phyloP scores from a whole-genome alignment of 2,888 invertebrate species.

The Drosophila mettleri region DNA sequence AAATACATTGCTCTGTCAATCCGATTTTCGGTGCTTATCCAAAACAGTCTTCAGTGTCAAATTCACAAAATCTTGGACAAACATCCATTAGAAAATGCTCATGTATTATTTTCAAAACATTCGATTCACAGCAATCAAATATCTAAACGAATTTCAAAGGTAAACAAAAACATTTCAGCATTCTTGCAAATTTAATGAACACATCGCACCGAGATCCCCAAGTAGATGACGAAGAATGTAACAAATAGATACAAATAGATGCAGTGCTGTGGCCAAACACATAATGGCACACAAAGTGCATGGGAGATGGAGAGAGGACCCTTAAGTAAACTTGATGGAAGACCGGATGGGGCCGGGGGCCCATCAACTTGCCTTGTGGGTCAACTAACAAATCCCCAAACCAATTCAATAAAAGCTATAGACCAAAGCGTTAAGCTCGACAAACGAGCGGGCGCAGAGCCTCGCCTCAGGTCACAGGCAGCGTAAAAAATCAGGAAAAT shows the following conservation, averaged over 20 bases:
- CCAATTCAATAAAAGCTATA: conserved; percentile 80
- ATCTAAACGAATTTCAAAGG: conserved; percentile 43
- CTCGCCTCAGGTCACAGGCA: conserved; percentile 4
- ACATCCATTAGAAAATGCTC: conserved; percentile 11
- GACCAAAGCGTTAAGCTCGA: conserved; percentile 28
- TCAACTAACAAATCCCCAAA: conserved; percentile 74
- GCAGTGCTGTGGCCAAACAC: conserved; percentile 37
- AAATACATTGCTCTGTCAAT: background rate
- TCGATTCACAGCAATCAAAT: conserved; percentile 37
- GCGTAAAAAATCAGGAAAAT: conserved; percentile 62
- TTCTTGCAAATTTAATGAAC: conserved; percentile 73
- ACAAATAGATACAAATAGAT: conserved; percentile 25
- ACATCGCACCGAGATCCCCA: conserved; percentile 49
- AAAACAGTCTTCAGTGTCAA: background rate
- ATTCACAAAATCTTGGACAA: background rate
- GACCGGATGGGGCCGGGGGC: background rate
- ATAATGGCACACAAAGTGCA: conserved; percentile 57
- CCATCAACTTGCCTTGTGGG: conserved; percentile 60
- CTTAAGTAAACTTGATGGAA: conserved; percentile 57
- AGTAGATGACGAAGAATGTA: conserved; percentile 14
- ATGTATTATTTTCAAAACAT: conserved; percentile 43
- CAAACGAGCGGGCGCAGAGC: background rate
- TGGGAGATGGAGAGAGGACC: conserved; percentile 48
- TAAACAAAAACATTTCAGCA: conserved; percentile 75
- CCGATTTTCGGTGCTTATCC: background rate